phyloP scores from a whole-genome alignment of 2,888 invertebrate species.

The Mythimna albipuncta region DNA sequence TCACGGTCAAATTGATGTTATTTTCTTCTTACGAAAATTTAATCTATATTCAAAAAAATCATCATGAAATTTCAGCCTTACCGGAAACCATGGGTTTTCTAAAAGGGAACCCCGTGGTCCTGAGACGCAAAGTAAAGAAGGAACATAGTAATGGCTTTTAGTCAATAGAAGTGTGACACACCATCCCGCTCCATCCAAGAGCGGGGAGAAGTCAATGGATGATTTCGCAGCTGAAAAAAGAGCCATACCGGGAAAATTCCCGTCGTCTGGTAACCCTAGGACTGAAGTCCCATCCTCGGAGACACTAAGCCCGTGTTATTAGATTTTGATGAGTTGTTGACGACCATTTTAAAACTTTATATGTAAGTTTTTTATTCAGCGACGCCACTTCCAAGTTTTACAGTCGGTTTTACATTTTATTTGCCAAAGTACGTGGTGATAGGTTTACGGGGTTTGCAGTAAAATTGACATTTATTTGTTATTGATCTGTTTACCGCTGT shows the following conservation, averaged over 20 bases:
- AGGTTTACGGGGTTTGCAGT: constrained; percentile 30
- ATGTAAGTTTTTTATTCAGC: constrained; percentile 62
- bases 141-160: no score
- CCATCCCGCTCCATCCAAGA: no score
- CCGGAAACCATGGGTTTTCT: no score
- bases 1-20: no score
- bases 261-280: constrained; percentile 39
- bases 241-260: constrained; percentile 4
- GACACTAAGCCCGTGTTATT: constrained; percentile 81
- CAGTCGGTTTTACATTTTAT: constrained; percentile 65
- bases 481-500: constrained; percentile 43
- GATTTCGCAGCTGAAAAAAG: not conserved
- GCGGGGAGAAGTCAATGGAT: no score
- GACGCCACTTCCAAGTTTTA: constrained; percentile 55
- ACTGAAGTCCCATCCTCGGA: constrained; percentile 45
- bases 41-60: no score
- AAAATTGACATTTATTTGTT: constrained; percentile 34
- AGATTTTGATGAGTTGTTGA: constrained; percentile 85
- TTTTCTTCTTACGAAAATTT: no score
- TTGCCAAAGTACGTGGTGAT: constrained; percentile 34
- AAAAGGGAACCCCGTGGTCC: no score
- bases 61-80: no score
- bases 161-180: no score
- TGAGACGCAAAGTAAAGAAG: no score
- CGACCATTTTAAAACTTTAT: constrained; percentile 73